Evolutionary conservation across 2,797 vertebrate species (phyloP).

Genomic region (Poecilia gillii): DNA sequence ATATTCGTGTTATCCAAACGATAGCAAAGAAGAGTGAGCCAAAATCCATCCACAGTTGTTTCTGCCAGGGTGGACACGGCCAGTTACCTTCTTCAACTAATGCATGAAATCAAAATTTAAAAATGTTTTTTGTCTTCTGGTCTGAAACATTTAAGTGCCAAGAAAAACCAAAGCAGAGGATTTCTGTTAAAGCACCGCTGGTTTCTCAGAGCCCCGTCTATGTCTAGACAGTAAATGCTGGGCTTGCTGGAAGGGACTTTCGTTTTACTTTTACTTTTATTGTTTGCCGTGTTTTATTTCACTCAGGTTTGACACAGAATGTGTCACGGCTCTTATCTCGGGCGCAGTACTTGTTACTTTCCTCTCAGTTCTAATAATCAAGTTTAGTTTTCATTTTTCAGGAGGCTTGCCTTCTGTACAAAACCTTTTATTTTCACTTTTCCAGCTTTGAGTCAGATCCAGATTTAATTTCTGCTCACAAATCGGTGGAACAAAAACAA

Average conservation of each 20-base stretch:
- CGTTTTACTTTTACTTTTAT: slow-evolving; percentile 33
- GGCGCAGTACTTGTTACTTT: neutral
- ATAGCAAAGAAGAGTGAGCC: neutral
- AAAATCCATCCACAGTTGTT: neutral
- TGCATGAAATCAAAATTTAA: neutral
- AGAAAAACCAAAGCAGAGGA: neutral
- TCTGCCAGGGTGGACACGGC: neutral
- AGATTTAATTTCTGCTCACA: neutral
- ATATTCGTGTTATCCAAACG: neutral
- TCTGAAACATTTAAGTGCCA: neutral
- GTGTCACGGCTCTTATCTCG: slow-evolving; percentile 33
- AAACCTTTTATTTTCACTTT: slow-evolving; percentile 23
- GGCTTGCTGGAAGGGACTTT: slow-evolving; percentile 30
- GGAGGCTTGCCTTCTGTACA: slow-evolving; percentile 22
- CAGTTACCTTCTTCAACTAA: neutral
- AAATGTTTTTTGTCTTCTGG: neutral
- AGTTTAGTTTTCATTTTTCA: slow-evolving; percentile 20
- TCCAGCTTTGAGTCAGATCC: slow-evolving; percentile 23
- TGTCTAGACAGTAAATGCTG: neutral
- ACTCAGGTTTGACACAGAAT: slow-evolving; percentile 29
- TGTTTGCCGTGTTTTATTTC: slow-evolving; percentile 17
- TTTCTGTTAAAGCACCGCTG: neutral
- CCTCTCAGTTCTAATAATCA: slow-evolving; percentile 34
- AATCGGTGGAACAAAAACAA: neutral
- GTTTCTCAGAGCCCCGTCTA: neutral